Percentiles rank a stretch among this genome's conserved stretches.
phyloP scores from a whole-genome alignment of 1,140 invertebrate species.

The Hetaerina americana region DNA sequence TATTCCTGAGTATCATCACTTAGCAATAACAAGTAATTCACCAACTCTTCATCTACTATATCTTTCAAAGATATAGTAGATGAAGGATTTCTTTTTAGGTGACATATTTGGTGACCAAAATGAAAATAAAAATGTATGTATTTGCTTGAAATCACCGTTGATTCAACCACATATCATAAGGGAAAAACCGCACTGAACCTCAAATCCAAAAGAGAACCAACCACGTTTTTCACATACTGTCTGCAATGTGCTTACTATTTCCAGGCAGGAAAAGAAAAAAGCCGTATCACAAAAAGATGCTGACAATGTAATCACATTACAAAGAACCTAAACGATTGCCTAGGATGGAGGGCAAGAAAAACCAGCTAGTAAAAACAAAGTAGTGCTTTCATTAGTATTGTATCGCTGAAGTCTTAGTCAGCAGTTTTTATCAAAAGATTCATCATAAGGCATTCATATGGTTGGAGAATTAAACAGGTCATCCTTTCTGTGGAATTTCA shows the following conservation, averaged over 20 bases:
- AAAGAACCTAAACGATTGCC: background rate
- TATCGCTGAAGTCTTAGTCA: background rate
- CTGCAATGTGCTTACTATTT: background rate
- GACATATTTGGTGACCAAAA: background rate
- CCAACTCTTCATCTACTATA: background rate
- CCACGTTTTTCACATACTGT: background rate
- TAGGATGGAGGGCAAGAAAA: background rate
- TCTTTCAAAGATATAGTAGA: no score
- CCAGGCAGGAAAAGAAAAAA: background rate
- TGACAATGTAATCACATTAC: background rate
- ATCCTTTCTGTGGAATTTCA: background rate
- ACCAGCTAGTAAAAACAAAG: background rate
- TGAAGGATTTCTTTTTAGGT: no score
- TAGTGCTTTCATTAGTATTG: background rate
- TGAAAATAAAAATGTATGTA: background rate
- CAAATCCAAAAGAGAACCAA: background rate
- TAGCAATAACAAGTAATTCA: background rate
- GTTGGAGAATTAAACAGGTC: background rate
- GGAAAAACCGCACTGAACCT: background rate
- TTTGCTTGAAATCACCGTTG: background rate
- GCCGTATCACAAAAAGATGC: background rate
- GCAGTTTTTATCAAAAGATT: background rate
- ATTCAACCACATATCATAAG: background rate
- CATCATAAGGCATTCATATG: background rate
- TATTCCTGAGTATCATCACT: background rate